A percentile compares a stretch with the other conserved stretches of the same genome.
Conservation (phyloP, 92 coral and sea anemone genomes). For the Porites rus region DNA sequence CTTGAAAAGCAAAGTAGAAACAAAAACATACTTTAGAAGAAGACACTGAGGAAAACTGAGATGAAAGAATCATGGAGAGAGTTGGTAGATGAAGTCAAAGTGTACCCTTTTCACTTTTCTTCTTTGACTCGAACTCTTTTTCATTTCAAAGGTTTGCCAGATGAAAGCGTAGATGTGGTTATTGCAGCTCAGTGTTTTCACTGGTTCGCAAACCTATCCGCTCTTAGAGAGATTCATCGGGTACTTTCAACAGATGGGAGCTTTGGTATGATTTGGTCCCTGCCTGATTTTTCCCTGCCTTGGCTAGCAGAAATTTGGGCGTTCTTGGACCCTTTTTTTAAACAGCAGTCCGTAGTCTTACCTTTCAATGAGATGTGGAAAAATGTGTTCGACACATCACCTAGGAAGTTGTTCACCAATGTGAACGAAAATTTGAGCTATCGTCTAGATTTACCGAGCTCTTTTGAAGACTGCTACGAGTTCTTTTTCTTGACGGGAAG, state of each 20-base stretch:
- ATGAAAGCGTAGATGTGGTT: slow-evolving; percentile 12
- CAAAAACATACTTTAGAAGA: too few species aligned
- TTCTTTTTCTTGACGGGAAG: not conserved
- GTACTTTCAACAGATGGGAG: not conserved
- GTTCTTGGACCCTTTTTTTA: not conserved
- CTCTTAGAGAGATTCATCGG: slow-evolving; percentile 7
- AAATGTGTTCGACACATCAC: not conserved
- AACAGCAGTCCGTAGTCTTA: not conserved
- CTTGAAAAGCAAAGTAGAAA: too few species aligned
- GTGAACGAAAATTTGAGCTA: not conserved
- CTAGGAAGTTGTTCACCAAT: not conserved
- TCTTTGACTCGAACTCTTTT: not conserved
- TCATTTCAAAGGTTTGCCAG: not conserved
- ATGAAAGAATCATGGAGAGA: too few species aligned
- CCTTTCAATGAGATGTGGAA: not conserved
- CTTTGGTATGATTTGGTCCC: not conserved
- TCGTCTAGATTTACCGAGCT: not conserved
- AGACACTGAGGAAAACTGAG: too few species aligned
- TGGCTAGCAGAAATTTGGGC: not conserved
- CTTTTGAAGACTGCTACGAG: not conserved
- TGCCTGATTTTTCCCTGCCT: not conserved
- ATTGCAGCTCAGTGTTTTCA: slow-evolving; percentile 2
- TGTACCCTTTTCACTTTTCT: too few species aligned
- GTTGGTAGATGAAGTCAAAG: too few species aligned
- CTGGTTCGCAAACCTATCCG: not conserved